These are phyloP conservation scores for Drosophila tripunctata DNA, from an alignment of 2,888 invertebrate genomes.

Conservation along the genomic window DNA sequence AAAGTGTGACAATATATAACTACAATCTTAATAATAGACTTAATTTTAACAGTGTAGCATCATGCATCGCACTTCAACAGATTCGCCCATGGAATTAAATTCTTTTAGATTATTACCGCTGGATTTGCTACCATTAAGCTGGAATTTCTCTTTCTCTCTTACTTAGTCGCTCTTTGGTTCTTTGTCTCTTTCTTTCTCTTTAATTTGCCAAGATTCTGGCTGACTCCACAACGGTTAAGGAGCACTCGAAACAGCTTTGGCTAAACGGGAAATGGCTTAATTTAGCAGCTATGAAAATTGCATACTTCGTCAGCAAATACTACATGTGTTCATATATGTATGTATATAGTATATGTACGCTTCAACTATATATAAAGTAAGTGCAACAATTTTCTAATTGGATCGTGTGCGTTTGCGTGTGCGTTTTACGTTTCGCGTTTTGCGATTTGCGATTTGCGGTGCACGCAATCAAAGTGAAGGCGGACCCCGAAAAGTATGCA, in stretches of 20 bases:
- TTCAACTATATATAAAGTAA: conserved; percentile 59
- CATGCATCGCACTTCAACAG: conserved; percentile 11
- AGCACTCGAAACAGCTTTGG: conserved; percentile 7
- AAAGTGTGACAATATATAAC: too few relatives aligned
- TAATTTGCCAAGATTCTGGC: conserved; percentile 35
- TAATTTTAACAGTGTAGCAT: not conserved
- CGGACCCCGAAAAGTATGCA: conserved; percentile 51
- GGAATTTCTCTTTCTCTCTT: not conserved
- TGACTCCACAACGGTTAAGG: not conserved
- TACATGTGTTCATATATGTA: too few relatives aligned
- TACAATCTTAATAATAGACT: too few relatives aligned
- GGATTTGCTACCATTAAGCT: conserved; percentile 19
- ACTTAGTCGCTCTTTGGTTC: conserved; percentile 4
- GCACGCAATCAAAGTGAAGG: conserved; percentile 30
- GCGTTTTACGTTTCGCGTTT: conserved; percentile 9
- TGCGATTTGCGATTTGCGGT: conserved; percentile 7
- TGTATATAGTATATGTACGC: too few relatives aligned
- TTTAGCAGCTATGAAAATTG: conserved; percentile 69
- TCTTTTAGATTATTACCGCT: conserved; percentile 40
- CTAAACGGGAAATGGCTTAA: conserved; percentile 63
- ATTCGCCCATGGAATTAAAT: conserved; percentile 39
- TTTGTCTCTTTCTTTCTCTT: conserved; percentile 16
- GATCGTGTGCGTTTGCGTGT: conserved; percentile 23
- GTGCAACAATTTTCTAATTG: conserved; percentile 80
- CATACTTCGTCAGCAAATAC: conserved; percentile 41